Conservation (phyloP, 1,140 invertebrate species). For the Adelges cooleyi region DNA sequence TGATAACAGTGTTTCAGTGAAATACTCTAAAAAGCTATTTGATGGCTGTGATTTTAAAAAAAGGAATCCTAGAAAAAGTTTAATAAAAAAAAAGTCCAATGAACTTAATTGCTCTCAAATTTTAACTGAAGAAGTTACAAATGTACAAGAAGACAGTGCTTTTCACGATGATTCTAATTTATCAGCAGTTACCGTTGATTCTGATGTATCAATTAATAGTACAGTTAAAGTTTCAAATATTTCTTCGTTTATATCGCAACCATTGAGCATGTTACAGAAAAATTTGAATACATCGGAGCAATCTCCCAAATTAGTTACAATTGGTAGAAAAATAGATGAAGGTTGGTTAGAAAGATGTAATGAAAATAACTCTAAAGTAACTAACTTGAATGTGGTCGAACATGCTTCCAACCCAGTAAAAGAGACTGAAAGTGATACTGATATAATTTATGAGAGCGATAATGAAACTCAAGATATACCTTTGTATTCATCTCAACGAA, state of each 20-base stretch:
- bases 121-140: not conserved
- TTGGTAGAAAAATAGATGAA: slow-evolving; percentile 40
- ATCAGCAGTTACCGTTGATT: not conserved
- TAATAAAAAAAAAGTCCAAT: slow-evolving; percentile 16
- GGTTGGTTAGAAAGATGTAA: slow-evolving; percentile 45
- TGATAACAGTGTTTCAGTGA: slow-evolving; percentile 39
- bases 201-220: slow-evolving; percentile 31
- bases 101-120: not conserved
- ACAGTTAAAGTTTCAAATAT: slow-evolving; percentile 35
- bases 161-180: slow-evolving; percentile 13
- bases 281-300: slow-evolving; percentile 32
- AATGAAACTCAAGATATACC: slow-evolving; percentile 30
- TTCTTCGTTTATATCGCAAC: slow-evolving; percentile 33
- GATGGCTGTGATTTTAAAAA: slow-evolving; percentile 52
- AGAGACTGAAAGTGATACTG: slow-evolving; percentile 31
- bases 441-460: slow-evolving; percentile 24
- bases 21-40: slow-evolving; percentile 59
- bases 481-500: slow-evolving; percentile 31
- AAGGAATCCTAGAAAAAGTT: slow-evolving; percentile 57
- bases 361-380: slow-evolving; percentile 29
- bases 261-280: slow-evolving; percentile 40
- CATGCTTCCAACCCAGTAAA: slow-evolving; percentile 36
- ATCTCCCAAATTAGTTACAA: not conserved
- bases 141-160: slow-evolving; percentile 25
- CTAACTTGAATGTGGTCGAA: slow-evolving; percentile 12